Evolutionary conservation across 1,140 invertebrate species (phyloP), one percentile per base, ranked within the genome.

Genomic region (Drosophila kikkawai): DNA sequence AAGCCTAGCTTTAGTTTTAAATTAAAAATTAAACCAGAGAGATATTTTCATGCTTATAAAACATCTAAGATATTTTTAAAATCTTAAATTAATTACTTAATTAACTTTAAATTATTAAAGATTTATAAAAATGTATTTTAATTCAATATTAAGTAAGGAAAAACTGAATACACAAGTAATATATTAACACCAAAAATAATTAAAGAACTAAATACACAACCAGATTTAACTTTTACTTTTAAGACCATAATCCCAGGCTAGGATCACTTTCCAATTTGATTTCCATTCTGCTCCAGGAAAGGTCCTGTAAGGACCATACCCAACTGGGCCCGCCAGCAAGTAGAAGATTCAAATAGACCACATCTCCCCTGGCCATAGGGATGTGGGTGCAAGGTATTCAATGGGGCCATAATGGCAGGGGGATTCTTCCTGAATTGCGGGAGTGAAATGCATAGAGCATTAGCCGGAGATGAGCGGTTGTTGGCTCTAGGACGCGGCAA

Each of bases 401-500:
- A 50, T 32, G 42, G 36, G 12, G 15, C 37, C 45, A 42, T 76
- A n/a, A 58, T 57, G 59, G 69, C 76, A 41, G 60, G 66, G 59
- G 75, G 66, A 60, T 60, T 60, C 51, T 17, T 53, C 63, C 67
- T 19, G 48, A 77, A 61, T 58, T 68, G 73, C 73, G 63, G 73
- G 32, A 37, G 55, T 55, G 66, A 60, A 71, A 79, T 79, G 75
- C 75, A 79, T 77, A 42, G 55, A 61, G 75, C 78, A 78, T 78
- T 78, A 79, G 75, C 65, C 75, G 75, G 75, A 77, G 74, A 77
- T 77, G 75, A 77, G 75, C 74, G 74, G 60, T 76, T 76, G 34
- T 60, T 59, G 71, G 41, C 50, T 41, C 12, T 58, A 36, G 68
- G 29, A 69, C 50, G 68, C 41, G 42, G 34, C 51, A 37, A 19